Percentiles rank a stretch among this genome's conserved stretches.
These are phyloP conservation scores for Tetragonisca angustula DNA, from an alignment of 2,888 invertebrate species.

Conservation along the genomic window DNA sequence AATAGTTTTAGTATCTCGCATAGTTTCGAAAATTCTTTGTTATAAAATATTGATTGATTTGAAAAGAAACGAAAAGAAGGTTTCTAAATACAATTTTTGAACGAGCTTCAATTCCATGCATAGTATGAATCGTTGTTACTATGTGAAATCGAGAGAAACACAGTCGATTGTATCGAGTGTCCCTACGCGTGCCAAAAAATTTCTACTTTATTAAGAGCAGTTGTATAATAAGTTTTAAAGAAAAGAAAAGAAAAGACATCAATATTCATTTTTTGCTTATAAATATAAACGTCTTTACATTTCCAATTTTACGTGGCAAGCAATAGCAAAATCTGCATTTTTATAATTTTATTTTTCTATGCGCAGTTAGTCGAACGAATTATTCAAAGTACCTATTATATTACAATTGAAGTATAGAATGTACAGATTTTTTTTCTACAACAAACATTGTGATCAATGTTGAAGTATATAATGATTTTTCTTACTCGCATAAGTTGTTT, in stretches of 20 bases:
- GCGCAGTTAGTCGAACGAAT: slow-evolving; percentile 1
- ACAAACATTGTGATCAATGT: slow-evolving; percentile 19
- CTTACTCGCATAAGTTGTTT: background rate
- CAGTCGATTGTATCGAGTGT: slow-evolving; percentile 26
- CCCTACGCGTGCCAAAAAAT: slow-evolving; percentile 61
- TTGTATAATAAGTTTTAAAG: slow-evolving; percentile 42
- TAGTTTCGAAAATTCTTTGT: slow-evolving; percentile 1
- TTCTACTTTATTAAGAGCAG: slow-evolving; percentile 18
- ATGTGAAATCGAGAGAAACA: slow-evolving; percentile 36
- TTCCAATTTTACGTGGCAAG: slow-evolving; percentile 20
- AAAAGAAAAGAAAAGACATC: slow-evolving; percentile 17
- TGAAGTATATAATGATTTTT: background rate
- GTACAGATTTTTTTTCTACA: background rate
- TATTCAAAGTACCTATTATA: background rate
- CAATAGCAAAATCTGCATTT: slow-evolving; percentile 2
- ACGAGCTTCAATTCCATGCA: slow-evolving; percentile 27
- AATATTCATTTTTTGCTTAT: slow-evolving; percentile 23
- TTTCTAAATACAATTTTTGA: slow-evolving; percentile 24
- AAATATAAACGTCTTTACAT: slow-evolving; percentile 22
- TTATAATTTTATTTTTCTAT: slow-evolving; percentile 11
- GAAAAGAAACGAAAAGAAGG: background rate
- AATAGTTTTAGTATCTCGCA: slow-evolving; percentile 12
- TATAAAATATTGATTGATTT: slow-evolving; percentile 6
- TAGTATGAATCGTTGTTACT: slow-evolving; percentile 10
- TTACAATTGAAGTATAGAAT: background rate